Base-by-base conservation (phyloP, 2,888 invertebrate genomes). In the Coelinius sp. region DNA sequence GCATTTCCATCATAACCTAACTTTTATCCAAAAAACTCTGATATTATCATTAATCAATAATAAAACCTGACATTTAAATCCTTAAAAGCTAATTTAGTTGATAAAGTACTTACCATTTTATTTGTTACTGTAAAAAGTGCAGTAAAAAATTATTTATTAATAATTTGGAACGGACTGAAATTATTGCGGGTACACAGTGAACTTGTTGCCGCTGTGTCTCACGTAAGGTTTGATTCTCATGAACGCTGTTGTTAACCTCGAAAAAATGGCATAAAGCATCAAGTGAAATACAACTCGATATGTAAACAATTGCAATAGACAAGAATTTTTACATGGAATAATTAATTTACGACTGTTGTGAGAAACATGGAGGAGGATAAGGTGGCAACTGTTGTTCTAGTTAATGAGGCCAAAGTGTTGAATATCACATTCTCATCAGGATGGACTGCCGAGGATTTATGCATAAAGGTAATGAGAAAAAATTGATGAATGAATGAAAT, bases 371-470 rank as follows among this genome's bases (percentile, higher is more conserved):
- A 83, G 14, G 83, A 82, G 56, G 81, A 85, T 71, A 82, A 80
- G 71, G 70, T 80, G 10, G 82, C 81, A 10, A 63, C 79, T 20
- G 78, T 87, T 56, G 78, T 82, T 70, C 77, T 85, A 41, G 82
- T 81, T 17, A 82, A 77, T 2, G 85, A 86, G 53, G 75, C 79
- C 14, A 85, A 85, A 73, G 77, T 83, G 59, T 64, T 86, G 7
- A 82, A 78, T 35, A 41, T 86, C 17, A n/a, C 82, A 17, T 82
- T 81, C 71, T 70, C 70, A 1, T 65, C 75, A 20, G 84, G 81
- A 62, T 80, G 79, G 71, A 83, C 85, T 20, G 78, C 82, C 0
- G 87, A 87, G 68, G 84, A 86, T 77, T 76, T 87, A n/a, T 86
- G 85, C 68, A 81, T 86, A n/a, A 84, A 85, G 81, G 87, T 86